Conservation (phyloP, 2,888 invertebrate species). For the Platerodrilus igneus region DNA sequence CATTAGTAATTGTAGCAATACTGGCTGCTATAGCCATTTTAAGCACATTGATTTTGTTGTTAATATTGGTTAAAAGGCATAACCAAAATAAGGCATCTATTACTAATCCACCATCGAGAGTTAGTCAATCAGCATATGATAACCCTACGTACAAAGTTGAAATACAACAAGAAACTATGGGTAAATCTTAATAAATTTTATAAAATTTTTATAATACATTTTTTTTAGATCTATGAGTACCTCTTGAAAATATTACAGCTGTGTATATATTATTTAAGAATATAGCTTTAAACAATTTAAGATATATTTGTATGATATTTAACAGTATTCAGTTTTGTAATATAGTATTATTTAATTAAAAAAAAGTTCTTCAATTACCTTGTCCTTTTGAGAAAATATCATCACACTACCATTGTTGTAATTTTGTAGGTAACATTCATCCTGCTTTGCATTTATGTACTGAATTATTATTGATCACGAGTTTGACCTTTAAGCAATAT, state of each 20-base stretch:
- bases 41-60: slow-evolving; percentile 71
- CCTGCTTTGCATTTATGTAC: too few relatives aligned
- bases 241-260: slow-evolving; percentile 16
- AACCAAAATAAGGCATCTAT: slow-evolving; percentile 71
- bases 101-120: slow-evolving; percentile 69
- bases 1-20: slow-evolving; percentile 82
- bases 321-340: slow-evolving; percentile 34
- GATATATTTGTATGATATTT: slow-evolving; percentile 21
- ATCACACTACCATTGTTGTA: too few relatives aligned
- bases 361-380: slow-evolving; percentile 18
- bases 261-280: slow-evolving; percentile 23
- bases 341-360: slow-evolving; percentile 26
- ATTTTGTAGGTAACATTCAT: too few relatives aligned
- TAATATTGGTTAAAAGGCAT: slow-evolving; percentile 72
- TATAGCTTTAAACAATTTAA: slow-evolving; percentile 13
- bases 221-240: slow-evolving; percentile 23
- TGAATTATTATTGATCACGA: too few relatives aligned
- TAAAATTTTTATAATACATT: neutral
- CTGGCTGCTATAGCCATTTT: slow-evolving; percentile 81
- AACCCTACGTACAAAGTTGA: slow-evolving; percentile 93
- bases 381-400: too few relatives aligned
- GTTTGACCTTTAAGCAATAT: too few relatives aligned
- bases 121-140: slow-evolving; percentile 85
- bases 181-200: slow-evolving; percentile 51
- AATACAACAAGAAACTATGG: slow-evolving; percentile 89